Conservation (phyloP, 2,797 vertebrate species). For the Serranus cabrilla region DNA sequence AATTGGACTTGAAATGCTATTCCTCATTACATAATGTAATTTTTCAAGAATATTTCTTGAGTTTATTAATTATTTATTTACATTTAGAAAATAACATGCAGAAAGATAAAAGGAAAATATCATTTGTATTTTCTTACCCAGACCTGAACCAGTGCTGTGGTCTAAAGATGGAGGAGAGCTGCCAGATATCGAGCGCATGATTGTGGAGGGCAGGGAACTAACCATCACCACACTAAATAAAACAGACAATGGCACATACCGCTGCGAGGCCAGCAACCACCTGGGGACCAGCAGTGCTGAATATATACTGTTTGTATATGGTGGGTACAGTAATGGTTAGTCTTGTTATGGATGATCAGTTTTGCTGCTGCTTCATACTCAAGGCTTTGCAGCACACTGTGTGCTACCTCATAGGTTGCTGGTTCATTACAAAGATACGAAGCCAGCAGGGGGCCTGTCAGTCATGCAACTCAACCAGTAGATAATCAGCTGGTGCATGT, state of each 20-base stretch:
- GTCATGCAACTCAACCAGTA: neutral
- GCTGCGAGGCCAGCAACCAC: slow-evolving; percentile 96
- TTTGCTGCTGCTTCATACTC: slow-evolving; percentile 25
- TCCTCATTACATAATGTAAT: slow-evolving; percentile 5
- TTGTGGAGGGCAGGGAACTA: slow-evolving; percentile 95
- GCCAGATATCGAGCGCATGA: slow-evolving; percentile 97
- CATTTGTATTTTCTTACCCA: slow-evolving; percentile 64
- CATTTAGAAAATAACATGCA: neutral
- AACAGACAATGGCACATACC: slow-evolving; percentile 99
- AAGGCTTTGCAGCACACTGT: slow-evolving; percentile 9
- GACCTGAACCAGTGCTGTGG: slow-evolving; percentile 97
- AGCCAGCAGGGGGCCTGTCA: slow-evolving; percentile 14
- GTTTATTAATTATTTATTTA: neutral
- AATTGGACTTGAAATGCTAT: slow-evolving; percentile 12
- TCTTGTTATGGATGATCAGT: slow-evolving; percentile 21
- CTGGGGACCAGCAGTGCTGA: slow-evolving; percentile 96
- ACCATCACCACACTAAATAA: slow-evolving; percentile 98
- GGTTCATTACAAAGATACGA: slow-evolving; percentile 17
- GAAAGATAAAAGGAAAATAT: neutral
- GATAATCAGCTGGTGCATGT: neutral
- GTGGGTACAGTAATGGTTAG: slow-evolving; percentile 84
- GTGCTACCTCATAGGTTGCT: slow-evolving; percentile 15
- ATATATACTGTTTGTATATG: slow-evolving; percentile 96
- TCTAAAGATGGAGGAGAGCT: slow-evolving; percentile 97
- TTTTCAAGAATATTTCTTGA: neutral